These are phyloP conservation scores for Nomada lathburiana DNA, from an alignment of 2,888 invertebrate species.

Conservation along the genomic window DNA sequence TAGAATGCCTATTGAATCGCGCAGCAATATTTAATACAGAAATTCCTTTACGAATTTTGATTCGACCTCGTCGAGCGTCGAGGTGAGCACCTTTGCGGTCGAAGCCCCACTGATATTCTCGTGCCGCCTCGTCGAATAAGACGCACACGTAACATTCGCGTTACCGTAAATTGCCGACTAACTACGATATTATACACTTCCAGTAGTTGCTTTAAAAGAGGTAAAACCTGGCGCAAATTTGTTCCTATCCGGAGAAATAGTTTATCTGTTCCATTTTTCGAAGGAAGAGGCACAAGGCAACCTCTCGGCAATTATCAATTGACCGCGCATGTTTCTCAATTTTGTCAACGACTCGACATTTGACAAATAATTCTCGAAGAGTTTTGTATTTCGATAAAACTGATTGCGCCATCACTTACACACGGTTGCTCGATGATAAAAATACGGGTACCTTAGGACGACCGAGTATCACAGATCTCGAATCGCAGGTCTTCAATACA, in stretches of 20 bases:
- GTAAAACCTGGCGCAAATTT: slow-evolving; percentile 7
- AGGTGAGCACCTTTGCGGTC: slow-evolving; percentile 9
- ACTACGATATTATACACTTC: slow-evolving; percentile 52
- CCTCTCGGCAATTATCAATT: no score
- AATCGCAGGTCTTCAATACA: background rate
- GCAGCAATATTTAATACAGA: background rate
- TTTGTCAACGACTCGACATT: no score
- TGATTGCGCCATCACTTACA: no score
- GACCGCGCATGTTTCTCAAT: no score
- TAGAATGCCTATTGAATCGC: no score
- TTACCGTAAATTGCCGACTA: slow-evolving; percentile 56
- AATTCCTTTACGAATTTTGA: background rate
- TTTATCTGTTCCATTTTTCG: background rate
- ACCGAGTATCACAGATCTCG: background rate
- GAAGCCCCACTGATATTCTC: slow-evolving; percentile 53
- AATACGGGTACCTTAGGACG: no score
- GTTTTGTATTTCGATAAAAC: no score
- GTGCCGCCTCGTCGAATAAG: slow-evolving; percentile 57
- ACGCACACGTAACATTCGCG: slow-evolving; percentile 70
- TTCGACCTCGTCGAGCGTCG: slow-evolving; percentile 1
- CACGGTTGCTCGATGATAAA: no score
- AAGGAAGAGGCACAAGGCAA: background rate
- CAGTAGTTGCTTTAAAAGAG: slow-evolving; percentile 59
- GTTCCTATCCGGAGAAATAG: background rate
- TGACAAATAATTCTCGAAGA: no score